Evolutionary conservation across 2,113 vertebrate genomes (phyloP), one percentile per base, ranked within the genome.

Genomic region (Phocoena sinus): DNA sequence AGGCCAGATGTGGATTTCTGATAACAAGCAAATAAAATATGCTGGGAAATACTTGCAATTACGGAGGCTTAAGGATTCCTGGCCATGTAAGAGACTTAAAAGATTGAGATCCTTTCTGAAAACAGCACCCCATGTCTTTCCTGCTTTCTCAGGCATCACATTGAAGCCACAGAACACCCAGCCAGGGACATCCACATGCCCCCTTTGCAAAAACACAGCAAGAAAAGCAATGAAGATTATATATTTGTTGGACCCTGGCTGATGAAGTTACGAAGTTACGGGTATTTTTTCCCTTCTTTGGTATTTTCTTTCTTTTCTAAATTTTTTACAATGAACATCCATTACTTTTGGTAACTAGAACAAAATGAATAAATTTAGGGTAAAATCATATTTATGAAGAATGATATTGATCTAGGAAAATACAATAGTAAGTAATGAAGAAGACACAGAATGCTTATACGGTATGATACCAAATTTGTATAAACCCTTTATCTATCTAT

Each of bases 1-100:
- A 83, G 84, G 53, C 77, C 94, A 97, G 96, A 98, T 96, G 82
- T 25, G 91, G 91, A 95, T 73, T 98, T 82, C 71, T 89, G 94
- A 23, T 88, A 95, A 95, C 28, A 67, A 53, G 38, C 26, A 97
- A 89, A 96, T 95, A 80, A 94, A 96, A 98, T 25, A 98, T 91
- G 93, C 80, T 90, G 85, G 67, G 95, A 89, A 97, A 95, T 68
- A 58, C 94, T 97, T 1, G 7, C 47, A 84, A 83, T 98, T 97
- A 94, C 41, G 80, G 87, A 97, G 53, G 53, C 67, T 96, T 90
- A 87, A 77, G 88, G 86, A 73, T 84, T 74, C 92, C 96, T 96
- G 86, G 91, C 92, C 53, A 73, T 41, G 91, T 10, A 81, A 80
- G 56, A 74, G 8, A 11, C 81, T 85, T 77, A 89, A 83, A 94